phyloP scores from a whole-genome alignment of 2,888 invertebrate genomes.

The Heliconius ismenius region DNA sequence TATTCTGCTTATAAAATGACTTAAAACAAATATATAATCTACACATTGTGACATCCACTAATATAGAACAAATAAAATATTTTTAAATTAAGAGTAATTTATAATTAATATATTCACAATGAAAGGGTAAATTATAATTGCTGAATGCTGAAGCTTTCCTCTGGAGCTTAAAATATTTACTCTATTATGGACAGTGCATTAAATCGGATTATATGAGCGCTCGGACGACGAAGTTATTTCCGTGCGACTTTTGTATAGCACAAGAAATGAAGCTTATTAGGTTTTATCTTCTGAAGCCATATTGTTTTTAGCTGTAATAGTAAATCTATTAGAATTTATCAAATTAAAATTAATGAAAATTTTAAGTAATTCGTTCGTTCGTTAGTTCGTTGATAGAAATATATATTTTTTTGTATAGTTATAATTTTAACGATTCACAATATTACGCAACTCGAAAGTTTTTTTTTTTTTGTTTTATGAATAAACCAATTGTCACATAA shows the following conservation, averaged over 20 bases:
- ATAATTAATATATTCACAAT: neutral
- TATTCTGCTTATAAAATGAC: too few species aligned
- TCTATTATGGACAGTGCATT: conserved; percentile 22
- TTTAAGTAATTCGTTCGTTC: neutral
- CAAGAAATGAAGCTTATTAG: conserved; percentile 21
- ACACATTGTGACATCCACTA: neutral
- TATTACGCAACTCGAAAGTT: neutral
- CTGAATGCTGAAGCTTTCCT: neutral
- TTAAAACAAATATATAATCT: neutral
- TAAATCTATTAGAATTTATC: neutral
- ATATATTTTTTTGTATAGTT: neutral
- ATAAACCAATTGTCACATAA: too few species aligned
- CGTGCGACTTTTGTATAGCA: conserved; percentile 15
- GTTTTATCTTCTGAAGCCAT: conserved; percentile 11
- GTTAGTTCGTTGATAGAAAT: neutral
- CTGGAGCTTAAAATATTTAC: conserved; percentile 13
- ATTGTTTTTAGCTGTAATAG: neutral
- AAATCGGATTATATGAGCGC: conserved; percentile 29
- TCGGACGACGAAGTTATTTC: conserved; percentile 23
- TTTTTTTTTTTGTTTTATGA: neutral
- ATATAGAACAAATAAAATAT: neutral
- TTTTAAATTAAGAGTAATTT: neutral
- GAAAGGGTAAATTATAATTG: neutral
- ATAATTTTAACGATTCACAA: neutral
- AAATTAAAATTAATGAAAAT: neutral